Conservation (phyloP, 2,113 vertebrate species). For the Lutjanus erythropterus region DNA sequence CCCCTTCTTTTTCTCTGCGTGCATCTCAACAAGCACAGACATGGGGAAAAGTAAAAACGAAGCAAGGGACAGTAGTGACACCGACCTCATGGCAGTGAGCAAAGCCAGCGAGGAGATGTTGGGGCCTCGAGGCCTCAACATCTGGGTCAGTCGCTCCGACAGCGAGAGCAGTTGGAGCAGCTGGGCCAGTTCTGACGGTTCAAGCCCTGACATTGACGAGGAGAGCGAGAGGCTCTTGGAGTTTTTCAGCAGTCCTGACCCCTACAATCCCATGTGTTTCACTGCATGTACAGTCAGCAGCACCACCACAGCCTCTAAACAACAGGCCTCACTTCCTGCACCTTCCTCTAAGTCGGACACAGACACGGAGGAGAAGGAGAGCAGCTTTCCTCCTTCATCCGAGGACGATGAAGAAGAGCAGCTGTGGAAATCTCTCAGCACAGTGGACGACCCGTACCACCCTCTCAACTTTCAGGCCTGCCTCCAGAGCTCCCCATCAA, state of each 20-base stretch:
- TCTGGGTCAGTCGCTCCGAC: conserved; percentile 76
- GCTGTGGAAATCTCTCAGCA: conserved; percentile 79
- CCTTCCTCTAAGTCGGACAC: conserved; percentile 44
- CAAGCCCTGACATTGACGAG: conserved; percentile 75
- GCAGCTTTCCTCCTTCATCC: conserved; percentile 35
- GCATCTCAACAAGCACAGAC: conserved; percentile 67
- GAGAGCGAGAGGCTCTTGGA: conserved; percentile 83
- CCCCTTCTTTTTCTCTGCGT: conserved; percentile 81
- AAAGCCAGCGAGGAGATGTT: conserved; percentile 39
- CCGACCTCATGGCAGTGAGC: conserved; percentile 14
- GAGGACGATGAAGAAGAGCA: conserved; percentile 80
- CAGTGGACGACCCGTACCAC: conserved; percentile 81
- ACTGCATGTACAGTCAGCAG: conserved; percentile 70
- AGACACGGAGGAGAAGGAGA: conserved; percentile 58
- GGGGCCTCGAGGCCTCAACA: conserved; percentile 40
- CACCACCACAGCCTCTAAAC: background rate
- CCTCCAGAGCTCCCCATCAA: conserved; percentile 58
- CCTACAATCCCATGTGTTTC: conserved; percentile 85
- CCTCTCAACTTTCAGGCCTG: conserved; percentile 84
- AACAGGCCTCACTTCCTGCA: conserved; percentile 24
- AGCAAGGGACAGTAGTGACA: background rate
- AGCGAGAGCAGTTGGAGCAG: conserved; percentile 83
- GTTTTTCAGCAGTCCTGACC: conserved; percentile 78
- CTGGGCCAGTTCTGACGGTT: conserved; percentile 81
- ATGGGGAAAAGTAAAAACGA: conserved; percentile 48